phyloP scores from a whole-genome alignment of 1,140 invertebrate species.

The Zaprionus camerounensis region DNA sequence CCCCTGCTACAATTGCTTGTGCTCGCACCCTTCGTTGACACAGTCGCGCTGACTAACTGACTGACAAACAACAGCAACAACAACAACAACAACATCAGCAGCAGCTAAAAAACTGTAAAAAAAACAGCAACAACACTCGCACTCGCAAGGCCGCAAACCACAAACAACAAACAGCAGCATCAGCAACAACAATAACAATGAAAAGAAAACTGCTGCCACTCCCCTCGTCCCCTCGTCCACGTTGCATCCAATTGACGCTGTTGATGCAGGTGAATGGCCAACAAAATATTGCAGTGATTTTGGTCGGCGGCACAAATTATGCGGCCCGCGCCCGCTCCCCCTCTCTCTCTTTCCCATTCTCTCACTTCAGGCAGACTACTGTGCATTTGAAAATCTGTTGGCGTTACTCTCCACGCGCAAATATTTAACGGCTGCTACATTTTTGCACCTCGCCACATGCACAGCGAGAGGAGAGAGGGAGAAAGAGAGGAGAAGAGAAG shows the following conservation, averaged over 20 bases:
- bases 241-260: slow-evolving; percentile 15
- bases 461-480: slow-evolving; percentile 20
- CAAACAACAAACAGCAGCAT: slow-evolving; percentile 22
- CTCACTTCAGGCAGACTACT: not conserved
- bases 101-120: not conserved
- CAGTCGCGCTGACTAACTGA: slow-evolving; percentile 32
- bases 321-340: slow-evolving; percentile 26
- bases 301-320: slow-evolving; percentile 68
- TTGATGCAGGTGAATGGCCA: slow-evolving; percentile 55
- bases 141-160: slow-evolving; percentile 23
- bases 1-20: not conserved
- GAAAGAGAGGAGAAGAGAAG: slow-evolving; percentile 14
- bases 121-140: slow-evolving; percentile 10
- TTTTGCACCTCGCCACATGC: slow-evolving; percentile 69
- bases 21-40: not conserved
- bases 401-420: slow-evolving; percentile 61
- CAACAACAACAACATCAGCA: not conserved
- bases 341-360: not conserved
- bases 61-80: slow-evolving; percentile 18
- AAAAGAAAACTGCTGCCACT: slow-evolving; percentile 25
- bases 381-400: slow-evolving; percentile 70
- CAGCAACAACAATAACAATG: slow-evolving; percentile 27
- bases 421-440: slow-evolving; percentile 82
- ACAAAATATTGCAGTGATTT: slow-evolving; percentile 80
- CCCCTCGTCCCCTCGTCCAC: no score